Evolutionary conservation across 1,140 invertebrate species (phyloP).

Genomic region (Trichonephila inaurata): DNA sequence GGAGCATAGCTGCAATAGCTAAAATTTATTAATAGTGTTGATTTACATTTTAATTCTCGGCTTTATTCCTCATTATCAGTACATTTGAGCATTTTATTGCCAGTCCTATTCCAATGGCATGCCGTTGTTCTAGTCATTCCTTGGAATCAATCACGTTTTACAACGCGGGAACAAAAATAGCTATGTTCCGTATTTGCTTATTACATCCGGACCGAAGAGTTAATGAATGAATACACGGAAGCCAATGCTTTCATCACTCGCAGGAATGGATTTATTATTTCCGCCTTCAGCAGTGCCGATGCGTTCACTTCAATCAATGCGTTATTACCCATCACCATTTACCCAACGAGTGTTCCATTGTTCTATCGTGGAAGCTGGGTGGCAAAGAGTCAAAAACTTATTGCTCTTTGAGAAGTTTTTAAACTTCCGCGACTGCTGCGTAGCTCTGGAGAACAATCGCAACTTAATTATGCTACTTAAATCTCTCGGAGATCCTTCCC

Average conservation of each 20-base stretch:
- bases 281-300: not conserved
- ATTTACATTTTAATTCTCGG: too few relatives aligned
- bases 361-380: not conserved
- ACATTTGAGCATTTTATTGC: too few relatives aligned
- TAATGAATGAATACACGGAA: not conserved
- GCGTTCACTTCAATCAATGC: constrained; percentile 3
- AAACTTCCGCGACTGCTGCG: not conserved
- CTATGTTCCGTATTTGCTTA: too few relatives aligned
- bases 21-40: too few relatives aligned
- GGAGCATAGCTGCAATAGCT: too few relatives aligned
- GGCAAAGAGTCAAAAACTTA: not conserved
- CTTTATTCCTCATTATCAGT: too few relatives aligned
- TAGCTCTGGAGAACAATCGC: not conserved
- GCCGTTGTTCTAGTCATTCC: too few relatives aligned
- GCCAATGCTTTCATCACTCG: not conserved
- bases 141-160: too few relatives aligned
- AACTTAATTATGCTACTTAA: constrained; percentile 4
- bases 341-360: not conserved
- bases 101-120: too few relatives aligned
- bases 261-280: constrained; percentile 8
- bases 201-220: too few relatives aligned
- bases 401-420: not conserved
- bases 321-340: not conserved
- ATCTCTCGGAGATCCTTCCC: not conserved
- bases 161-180: too few relatives aligned